phyloP scores from a whole-genome alignment of 2,888 invertebrate genomes.

The Anoplius nigerrimus region DNA sequence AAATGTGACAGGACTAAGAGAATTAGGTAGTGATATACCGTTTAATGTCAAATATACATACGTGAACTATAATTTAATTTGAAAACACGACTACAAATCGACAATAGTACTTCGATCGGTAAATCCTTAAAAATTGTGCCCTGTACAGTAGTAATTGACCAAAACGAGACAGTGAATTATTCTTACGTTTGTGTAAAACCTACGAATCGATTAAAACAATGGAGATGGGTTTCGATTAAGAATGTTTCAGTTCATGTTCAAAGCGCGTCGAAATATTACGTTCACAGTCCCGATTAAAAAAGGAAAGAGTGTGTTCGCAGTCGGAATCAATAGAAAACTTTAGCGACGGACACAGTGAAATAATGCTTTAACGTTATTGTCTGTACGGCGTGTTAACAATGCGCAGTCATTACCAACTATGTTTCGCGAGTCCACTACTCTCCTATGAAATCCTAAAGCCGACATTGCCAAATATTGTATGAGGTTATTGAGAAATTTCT shows the following conservation, averaged over 20 bases:
- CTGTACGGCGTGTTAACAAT: conserved; percentile 40
- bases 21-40: not conserved
- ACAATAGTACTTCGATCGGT: conserved; percentile 14
- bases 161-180: conserved; percentile 28
- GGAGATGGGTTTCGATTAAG: not conserved
- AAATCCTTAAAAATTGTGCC: conserved; percentile 49
- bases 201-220: not conserved
- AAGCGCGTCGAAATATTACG: not conserved
- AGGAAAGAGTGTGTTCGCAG: not conserved
- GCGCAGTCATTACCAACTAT: conserved; percentile 23
- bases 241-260: not conserved
- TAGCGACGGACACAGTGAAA: conserved; percentile 22
- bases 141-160: conserved; percentile 48
- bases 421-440: conserved; percentile 15
- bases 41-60: no score
- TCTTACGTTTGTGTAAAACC: not conserved
- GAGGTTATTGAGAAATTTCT: not conserved
- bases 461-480: not conserved
- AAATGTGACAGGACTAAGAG: not conserved
- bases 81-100: conserved; percentile 11
- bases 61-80: no score
- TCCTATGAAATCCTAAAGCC: conserved; percentile 29
- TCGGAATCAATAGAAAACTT: not conserved
- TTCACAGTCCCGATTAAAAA: not conserved
- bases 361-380: conserved; percentile 44